A percentile compares a stretch with the other conserved stretches of the same genome.
These are phyloP conservation scores for Centropyge bicolor DNA, from an alignment of 2,797 vertebrate species.

Conservation along the genomic window DNA sequence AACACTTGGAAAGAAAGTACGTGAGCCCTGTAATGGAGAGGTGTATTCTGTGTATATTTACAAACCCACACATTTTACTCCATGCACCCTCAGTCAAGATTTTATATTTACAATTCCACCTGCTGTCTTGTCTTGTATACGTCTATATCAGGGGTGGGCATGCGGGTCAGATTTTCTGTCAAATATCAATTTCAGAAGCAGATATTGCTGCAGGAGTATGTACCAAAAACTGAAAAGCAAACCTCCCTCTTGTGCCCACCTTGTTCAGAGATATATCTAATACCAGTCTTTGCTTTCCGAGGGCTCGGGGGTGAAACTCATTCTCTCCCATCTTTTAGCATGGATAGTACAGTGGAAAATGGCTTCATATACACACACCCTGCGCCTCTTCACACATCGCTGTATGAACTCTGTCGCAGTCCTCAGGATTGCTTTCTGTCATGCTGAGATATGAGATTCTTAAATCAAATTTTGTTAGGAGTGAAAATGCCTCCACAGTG, in stretches of 20 bases:
- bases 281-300: constrained; percentile 33
- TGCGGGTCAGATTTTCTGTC: constrained; percentile 17
- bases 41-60: background rate
- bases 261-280: constrained; percentile 29
- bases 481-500: constrained; percentile 32
- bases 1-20: background rate
- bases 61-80: background rate
- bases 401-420: constrained; percentile 47
- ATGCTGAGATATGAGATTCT: constrained; percentile 49
- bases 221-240: constrained; percentile 9
- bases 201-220: constrained; percentile 12
- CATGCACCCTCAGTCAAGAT: background rate
- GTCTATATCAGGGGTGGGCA: background rate
- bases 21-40: background rate
- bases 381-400: constrained; percentile 21
- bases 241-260: background rate
- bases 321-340: constrained; percentile 34
- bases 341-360: constrained; percentile 27
- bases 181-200: constrained; percentile 39
- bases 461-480: constrained; percentile 52
- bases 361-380: background rate
- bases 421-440: constrained; percentile 50
- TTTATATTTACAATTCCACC: background rate
- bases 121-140: background rate
- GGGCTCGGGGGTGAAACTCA: constrained; percentile 17